These are phyloP conservation scores for Microtus obscurus DNA, from an alignment of 2,797 vertebrate species.

Conservation along the genomic window DNA sequence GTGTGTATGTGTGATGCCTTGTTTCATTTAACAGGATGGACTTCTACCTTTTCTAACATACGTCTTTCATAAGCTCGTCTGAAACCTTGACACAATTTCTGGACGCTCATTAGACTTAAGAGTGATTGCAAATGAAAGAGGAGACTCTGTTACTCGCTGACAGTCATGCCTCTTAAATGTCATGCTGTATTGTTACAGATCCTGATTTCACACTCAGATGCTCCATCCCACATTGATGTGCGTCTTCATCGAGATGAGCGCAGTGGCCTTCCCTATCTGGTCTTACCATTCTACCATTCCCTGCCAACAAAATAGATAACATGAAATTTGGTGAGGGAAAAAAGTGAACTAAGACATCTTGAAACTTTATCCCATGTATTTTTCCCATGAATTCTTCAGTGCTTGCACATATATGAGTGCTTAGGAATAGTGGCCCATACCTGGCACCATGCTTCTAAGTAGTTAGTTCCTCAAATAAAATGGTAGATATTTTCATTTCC, in stretches of 20 bases:
- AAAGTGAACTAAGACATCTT: background rate
- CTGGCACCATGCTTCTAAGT: background rate
- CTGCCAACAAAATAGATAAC: slow-evolving; percentile 59
- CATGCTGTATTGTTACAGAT: slow-evolving; percentile 80
- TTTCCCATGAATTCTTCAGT: slow-evolving; percentile 19
- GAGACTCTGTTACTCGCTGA: slow-evolving; percentile 88
- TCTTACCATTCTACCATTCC: slow-evolving; percentile 58
- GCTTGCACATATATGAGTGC: background rate
- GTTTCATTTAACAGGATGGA: background rate
- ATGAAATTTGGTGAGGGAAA: background rate
- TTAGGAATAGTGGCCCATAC: background rate
- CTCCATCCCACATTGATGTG: slow-evolving; percentile 76
- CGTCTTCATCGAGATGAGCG: slow-evolving; percentile 69
- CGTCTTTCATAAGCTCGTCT: slow-evolving; percentile 73
- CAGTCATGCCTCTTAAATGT: slow-evolving; percentile 89
- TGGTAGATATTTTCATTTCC: slow-evolving; percentile 79
- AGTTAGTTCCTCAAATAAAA: slow-evolving; percentile 77
- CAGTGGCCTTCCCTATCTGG: slow-evolving; percentile 37
- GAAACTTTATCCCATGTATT: slow-evolving; percentile 6
- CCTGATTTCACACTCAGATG: slow-evolving; percentile 86
- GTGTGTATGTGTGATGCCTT: background rate
- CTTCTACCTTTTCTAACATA: slow-evolving; percentile 13
- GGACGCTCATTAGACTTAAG: slow-evolving; percentile 91
- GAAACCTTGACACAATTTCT: slow-evolving; percentile 87
- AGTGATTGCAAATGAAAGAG: slow-evolving; percentile 91